phyloP scores from a whole-genome alignment of 2,113 vertebrate species.

The Myotis lucifugus region DNA sequence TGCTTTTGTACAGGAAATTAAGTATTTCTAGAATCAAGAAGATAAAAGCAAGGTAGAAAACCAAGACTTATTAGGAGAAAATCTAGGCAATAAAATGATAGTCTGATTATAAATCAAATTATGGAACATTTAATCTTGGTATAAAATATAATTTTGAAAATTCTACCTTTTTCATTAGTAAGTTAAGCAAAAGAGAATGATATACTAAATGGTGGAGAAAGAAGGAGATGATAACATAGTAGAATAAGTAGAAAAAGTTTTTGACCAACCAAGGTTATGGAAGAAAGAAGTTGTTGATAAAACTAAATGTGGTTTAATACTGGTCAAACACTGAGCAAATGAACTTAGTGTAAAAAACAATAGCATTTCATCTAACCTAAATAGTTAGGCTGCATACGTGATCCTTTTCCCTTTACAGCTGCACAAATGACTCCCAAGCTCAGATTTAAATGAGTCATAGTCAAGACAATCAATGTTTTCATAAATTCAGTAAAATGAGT shows the following conservation, averaged over 20 bases:
- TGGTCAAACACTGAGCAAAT: neutral
- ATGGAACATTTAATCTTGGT: neutral
- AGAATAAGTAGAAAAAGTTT: neutral
- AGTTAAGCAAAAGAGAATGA: neutral
- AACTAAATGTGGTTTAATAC: neutral
- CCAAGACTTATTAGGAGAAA: neutral
- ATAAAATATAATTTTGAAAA: neutral
- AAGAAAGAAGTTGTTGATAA: neutral
- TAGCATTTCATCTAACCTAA: neutral
- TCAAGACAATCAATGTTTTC: neutral
- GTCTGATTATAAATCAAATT: neutral
- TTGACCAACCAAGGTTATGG: neutral
- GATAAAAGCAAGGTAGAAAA: neutral
- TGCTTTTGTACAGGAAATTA: neutral
- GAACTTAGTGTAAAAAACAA: neutral
- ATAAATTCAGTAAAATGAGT: neutral
- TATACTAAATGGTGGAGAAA: neutral
- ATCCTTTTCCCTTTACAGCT: neutral
- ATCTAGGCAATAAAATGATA: neutral
- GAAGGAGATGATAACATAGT: neutral
- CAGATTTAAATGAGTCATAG: neutral
- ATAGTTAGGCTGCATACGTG: neutral
- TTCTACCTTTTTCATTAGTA: neutral
- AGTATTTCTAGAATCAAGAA: neutral
- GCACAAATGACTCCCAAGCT: neutral